phyloP scores from a whole-genome alignment of 2,888 invertebrate species.

The Embidobia sp. region DNA sequence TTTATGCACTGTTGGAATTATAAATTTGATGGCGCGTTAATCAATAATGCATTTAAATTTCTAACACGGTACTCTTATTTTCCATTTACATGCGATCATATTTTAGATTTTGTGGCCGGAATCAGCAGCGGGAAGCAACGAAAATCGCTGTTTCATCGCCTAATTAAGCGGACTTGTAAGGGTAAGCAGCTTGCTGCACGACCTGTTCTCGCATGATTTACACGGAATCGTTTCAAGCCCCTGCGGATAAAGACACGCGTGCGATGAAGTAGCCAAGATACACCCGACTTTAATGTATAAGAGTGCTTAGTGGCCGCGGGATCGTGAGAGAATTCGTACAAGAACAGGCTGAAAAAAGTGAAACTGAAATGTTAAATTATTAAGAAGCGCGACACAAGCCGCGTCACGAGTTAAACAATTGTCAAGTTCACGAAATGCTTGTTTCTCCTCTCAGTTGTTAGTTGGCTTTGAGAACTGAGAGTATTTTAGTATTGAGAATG shows the following conservation, averaged over 20 bases:
- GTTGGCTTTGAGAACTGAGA: too few relatives aligned
- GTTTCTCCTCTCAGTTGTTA: too few relatives aligned
- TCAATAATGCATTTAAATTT: slow-evolving; percentile 44
- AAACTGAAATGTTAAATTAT: slow-evolving; percentile 21
- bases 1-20: slow-evolving; percentile 8
- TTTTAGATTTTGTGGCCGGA: slow-evolving; percentile 48
- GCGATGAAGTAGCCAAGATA: slow-evolving; percentile 77
- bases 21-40: slow-evolving; percentile 17
- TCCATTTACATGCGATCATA: slow-evolving; percentile 49
- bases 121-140: slow-evolving; percentile 59
- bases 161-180: slow-evolving; percentile 70
- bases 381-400: slow-evolving; percentile 32
- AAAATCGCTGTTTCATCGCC: slow-evolving; percentile 70
- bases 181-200: slow-evolving; percentile 63
- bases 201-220: slow-evolving; percentile 74
- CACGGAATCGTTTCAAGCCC: slow-evolving; percentile 69
- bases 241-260: slow-evolving; percentile 71
- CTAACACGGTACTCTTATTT: slow-evolving; percentile 31
- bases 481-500: too few relatives aligned
- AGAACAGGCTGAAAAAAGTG: slow-evolving; percentile 55
- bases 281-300: slow-evolving; percentile 73
- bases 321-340: slow-evolving; percentile 76
- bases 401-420: slow-evolving; percentile 21
- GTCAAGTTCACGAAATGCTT: slow-evolving; percentile 26
- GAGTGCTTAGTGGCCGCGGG: slow-evolving; percentile 70